Base-by-base conservation (phyloP, 2,113 vertebrate species). In the Oceanites oceanicus region DNA sequence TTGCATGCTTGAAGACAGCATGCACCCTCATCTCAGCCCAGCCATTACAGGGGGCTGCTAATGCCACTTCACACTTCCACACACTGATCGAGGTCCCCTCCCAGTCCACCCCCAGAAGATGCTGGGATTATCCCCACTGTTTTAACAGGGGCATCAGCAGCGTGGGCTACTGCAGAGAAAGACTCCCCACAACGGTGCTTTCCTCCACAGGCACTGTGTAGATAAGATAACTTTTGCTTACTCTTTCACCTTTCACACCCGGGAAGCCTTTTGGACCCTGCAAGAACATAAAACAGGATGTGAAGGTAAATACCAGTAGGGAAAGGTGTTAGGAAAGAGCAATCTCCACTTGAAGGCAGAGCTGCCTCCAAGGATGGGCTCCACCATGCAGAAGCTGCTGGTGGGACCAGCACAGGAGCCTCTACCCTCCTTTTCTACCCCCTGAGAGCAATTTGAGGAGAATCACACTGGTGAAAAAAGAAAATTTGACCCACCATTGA, bases 241-340 rank as follows among this genome's bases (percentile, higher is more conserved):
- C 99, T 95, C 98, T 98, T 96, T 98, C 97, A 7, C 99, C 99
- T 98, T 98, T 99, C 32, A 68, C 47, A 6, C 99, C 99, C 0
- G 90, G 94, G 21, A 98, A 93, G 6, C 99, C 99, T 95, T 98
- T 99, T 18, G 80, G 63, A 96, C 99, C 98, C 99, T 99, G 92
- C 55, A 84, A 96, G 74, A 71, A 90, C 25, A 81, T 10, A 32
- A 36, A 76, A 86, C 21, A 84, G 27, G 9, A 30, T 1, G 13
- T 56, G 63, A 88, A 47, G 74, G 22, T 12, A 26, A 55, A 36
- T 2, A 49, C 4, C 4, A 14, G 21, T 2, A 7, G 2, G 8
- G 40, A 19, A 68, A 92, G 5, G 1, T 4, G 6, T 4, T 49
- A 67, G 15, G 40, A 26, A 75, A n/a, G 36, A 71, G 47, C 8